A percentile compares a stretch with the other conserved stretches of the same genome.
phyloP scores from a whole-genome alignment of 2,797 vertebrate species.

The Cossypha polioptera region DNA sequence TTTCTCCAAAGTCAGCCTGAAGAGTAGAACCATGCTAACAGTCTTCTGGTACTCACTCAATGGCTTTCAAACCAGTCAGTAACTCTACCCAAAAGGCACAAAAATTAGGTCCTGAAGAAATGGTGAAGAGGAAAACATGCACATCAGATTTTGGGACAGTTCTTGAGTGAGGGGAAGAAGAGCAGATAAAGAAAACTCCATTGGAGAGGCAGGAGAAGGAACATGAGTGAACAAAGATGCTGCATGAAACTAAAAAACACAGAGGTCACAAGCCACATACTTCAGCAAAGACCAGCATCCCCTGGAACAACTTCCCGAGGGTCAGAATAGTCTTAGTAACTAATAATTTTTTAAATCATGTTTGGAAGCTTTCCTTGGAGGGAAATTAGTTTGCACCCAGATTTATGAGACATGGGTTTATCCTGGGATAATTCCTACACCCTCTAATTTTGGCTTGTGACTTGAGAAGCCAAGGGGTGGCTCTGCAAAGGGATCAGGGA shows the following conservation, averaged over 20 bases:
- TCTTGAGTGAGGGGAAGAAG: background rate
- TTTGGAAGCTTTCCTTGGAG: background rate
- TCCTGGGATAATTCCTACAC: background rate
- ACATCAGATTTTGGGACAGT: background rate
- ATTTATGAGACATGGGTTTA: background rate
- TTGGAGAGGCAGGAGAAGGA: background rate
- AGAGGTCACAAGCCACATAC: background rate
- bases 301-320: background rate
- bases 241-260: background rate
- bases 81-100: background rate
- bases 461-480: background rate
- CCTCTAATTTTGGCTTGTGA: background rate
- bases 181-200: background rate
- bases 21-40: background rate
- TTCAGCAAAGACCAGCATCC: background rate
- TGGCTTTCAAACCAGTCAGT: background rate
- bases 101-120: background rate
- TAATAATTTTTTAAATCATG: background rate
- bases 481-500: background rate
- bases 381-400: background rate
- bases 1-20: background rate
- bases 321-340: background rate
- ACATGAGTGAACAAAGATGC: fast-evolving
- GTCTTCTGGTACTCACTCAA: background rate
- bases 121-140: background rate